Base-by-base conservation (phyloP, 30 jellyfish, hydroid and myxozoan genomes). In the Aurelia sp. region DNA sequence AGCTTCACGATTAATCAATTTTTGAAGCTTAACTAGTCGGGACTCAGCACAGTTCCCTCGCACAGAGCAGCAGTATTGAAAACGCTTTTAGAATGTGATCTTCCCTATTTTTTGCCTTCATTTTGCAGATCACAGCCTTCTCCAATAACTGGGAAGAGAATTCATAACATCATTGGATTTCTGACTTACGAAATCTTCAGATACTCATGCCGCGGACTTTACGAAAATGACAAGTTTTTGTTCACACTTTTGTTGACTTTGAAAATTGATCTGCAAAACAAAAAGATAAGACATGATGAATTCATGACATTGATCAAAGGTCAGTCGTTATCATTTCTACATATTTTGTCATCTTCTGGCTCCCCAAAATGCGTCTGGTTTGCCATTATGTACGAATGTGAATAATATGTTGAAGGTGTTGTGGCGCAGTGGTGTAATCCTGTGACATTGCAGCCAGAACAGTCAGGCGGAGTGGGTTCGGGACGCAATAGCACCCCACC, bases 71-170 rank as follows among this genome's bases (percentile, higher is more conserved):
- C 33, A 27, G 33, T 27, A 27, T 27, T 2, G 33, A 27, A 27
- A 27, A 27, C 33, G 33, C 2, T 37, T 37, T 37, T 37, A 37
- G 7, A 6, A 37, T 37, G 3, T 37, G 48, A 37, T 3, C 48
- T 5, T 44, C 10, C 4, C 23, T 9, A 37, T 17, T 3, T 71
- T 71, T 13, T 35, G 67, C 17, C 30, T 19, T 71, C 17, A 3
- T 13, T 51, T 78, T 81, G 30, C 71, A 89, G 97, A 57, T 89
- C 97, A 1, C 91, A 72, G 18, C 97, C 93, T 13, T 89, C 97
- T 1, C 97, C 97, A n/a, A 89, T 89, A 66, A 89, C 97, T 66
- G 94, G 94, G 60, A 89, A 89, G 70, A 57, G 97, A 65, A 89
- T 89, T 7, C 93, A 81, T 76, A 89, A 82, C 77, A 89, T 89